Evolutionary conservation across 2,113 vertebrate genomes (phyloP).

Genomic region (Chaetops frenatus): DNA sequence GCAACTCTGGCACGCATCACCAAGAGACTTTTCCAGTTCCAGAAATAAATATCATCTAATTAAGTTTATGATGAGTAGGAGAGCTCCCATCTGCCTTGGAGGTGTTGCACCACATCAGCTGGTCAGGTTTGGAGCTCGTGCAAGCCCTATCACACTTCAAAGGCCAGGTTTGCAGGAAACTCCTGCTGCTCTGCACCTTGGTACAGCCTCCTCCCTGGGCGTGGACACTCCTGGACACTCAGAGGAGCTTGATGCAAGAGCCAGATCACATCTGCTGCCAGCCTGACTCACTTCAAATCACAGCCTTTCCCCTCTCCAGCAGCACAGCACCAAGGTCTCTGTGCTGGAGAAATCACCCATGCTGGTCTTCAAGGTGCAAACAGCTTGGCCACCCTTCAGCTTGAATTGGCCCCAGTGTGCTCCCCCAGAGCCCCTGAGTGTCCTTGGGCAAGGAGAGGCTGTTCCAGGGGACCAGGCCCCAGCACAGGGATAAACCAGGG

Average conservation of each 20-base stretch:
- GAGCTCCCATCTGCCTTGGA: not conserved
- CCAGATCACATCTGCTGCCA: not conserved
- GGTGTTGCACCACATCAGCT: not conserved
- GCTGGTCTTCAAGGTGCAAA: not conserved
- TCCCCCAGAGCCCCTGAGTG: accelerated
- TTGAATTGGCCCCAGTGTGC: not conserved
- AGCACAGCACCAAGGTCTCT: not conserved
- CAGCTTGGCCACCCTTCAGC: not conserved
- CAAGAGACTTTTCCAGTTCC: not conserved
- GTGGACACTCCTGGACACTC: accelerated
- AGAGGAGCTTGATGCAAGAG: not conserved
- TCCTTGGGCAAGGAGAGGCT: not conserved
- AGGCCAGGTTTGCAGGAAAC: not conserved
- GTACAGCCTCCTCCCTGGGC: not conserved
- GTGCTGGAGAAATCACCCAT: not conserved
- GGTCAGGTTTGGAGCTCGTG: not conserved
- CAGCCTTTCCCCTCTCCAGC: not conserved
- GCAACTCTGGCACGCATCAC: not conserved
- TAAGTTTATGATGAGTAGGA: not conserved
- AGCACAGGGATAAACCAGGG: not conserved
- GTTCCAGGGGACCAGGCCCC: not conserved
- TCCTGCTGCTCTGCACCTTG: not conserved
- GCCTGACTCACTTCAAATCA: not conserved
- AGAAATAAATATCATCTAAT: not conserved
- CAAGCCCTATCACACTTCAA: not conserved